Percentiles rank a stretch among this genome's conserved stretches.
Evolutionary conservation across 2,888 invertebrate species (phyloP).

Genomic region (Drosophila algonquin): DNA sequence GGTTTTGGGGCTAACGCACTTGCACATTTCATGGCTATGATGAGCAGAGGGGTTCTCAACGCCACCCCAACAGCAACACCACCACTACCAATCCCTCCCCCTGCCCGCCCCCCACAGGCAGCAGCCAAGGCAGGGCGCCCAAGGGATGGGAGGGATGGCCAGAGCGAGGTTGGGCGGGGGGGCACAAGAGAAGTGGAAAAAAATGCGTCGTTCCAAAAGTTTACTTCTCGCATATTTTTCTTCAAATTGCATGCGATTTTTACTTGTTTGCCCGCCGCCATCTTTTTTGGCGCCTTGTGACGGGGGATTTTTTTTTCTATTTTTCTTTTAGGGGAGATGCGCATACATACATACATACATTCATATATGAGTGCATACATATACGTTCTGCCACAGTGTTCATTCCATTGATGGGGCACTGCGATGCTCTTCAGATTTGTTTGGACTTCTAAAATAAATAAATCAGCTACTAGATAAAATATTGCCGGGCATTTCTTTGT

Average conservation of each 20-base stretch:
- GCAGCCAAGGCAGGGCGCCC: background rate
- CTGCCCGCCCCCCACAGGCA: too few species aligned
- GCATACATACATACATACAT: too few species aligned
- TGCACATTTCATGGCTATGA: slow-evolving; percentile 77
- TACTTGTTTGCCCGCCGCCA: slow-evolving; percentile 72
- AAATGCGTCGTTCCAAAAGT: slow-evolving; percentile 79
- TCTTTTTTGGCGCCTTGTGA: slow-evolving; percentile 66
- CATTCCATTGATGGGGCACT: too few species aligned
- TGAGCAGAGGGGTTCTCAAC: slow-evolving; percentile 29
- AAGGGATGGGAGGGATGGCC: slow-evolving; percentile 13
- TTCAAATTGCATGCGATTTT: slow-evolving; percentile 78
- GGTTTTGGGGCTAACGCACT: slow-evolving; percentile 81
- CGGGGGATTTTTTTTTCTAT: background rate
- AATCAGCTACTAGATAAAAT: too few species aligned
- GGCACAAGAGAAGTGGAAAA: slow-evolving; percentile 16
- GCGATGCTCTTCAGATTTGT: too few species aligned
- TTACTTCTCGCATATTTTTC: slow-evolving; percentile 78
- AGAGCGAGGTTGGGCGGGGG: slow-evolving; percentile 13
- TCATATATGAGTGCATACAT: background rate
- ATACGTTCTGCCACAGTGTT: background rate
- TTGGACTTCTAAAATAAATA: too few species aligned
- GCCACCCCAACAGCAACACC: background rate
- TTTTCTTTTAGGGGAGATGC: background rate
- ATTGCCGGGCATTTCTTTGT: too few species aligned
- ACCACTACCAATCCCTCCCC: too few species aligned